Percentiles rank a stretch among this genome's conserved stretches.
Conservation (phyloP, 1,140 invertebrate genomes). For the Ceratina japonica region DNA sequence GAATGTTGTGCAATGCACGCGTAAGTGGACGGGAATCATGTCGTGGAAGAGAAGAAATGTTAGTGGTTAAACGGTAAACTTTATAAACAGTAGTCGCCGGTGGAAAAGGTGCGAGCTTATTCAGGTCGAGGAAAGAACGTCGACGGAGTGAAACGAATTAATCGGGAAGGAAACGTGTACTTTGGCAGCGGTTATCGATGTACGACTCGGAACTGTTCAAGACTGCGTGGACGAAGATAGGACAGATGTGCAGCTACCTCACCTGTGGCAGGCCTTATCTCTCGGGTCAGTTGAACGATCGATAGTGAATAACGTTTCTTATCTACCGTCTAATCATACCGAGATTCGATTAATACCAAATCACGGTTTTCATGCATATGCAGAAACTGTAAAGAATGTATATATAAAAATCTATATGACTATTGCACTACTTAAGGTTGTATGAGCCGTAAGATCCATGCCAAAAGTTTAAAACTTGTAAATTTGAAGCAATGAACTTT, state of each 20-base stretch:
- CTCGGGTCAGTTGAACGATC: constrained; percentile 69
- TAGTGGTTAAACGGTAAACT: background rate
- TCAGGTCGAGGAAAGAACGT: constrained; percentile 15
- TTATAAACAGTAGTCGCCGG: constrained; percentile 1
- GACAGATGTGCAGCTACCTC: constrained; percentile 74
- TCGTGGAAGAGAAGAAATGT: background rate
- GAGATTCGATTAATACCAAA: no score
- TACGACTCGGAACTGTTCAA: constrained; percentile 71
- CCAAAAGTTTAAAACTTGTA: no score
- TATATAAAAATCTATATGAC: no score
- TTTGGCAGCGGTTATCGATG: constrained; percentile 57
- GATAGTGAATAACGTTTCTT: background rate
- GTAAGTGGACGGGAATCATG: constrained; percentile 12
- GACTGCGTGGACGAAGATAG: constrained; percentile 72
- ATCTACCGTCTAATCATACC: background rate
- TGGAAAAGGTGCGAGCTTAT: constrained; percentile 40
- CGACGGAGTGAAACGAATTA: background rate
- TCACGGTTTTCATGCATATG: background rate
- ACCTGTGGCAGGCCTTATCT: constrained; percentile 74
- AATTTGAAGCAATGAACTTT: no score
- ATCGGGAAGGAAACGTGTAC: constrained; percentile 14
- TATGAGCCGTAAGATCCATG: no score
- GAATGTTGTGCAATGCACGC: background rate
- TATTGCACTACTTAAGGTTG: no score
- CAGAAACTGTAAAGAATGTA: background rate